Conservation (phyloP, 1,140 invertebrate genomes). For the Brachionus sp. region DNA sequence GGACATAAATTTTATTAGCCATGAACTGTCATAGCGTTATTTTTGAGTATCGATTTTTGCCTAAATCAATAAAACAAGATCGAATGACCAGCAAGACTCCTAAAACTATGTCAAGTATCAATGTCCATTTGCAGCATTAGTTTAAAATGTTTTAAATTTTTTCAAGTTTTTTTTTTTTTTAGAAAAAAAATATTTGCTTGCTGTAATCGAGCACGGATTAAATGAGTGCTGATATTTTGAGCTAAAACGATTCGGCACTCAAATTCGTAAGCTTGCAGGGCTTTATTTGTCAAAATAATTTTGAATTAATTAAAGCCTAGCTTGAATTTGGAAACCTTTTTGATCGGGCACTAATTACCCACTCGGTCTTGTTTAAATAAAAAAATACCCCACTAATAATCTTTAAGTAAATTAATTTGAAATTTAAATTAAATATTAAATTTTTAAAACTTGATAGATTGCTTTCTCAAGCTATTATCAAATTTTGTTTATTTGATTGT, state of each 20-base stretch:
- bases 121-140: neutral
- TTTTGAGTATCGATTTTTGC: neutral
- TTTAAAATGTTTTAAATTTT: neutral
- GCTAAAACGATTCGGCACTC: neutral
- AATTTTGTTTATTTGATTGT: neutral
- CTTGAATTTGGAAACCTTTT: neutral
- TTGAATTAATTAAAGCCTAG: neutral
- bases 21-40: neutral
- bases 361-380: neutral
- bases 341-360: neutral
- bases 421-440: neutral
- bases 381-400: neutral
- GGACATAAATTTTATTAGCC: constrained; percentile 1
- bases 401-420: neutral
- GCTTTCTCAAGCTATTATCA: neutral
- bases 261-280: neutral
- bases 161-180: neutral
- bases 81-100: neutral
- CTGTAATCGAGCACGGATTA: neutral
- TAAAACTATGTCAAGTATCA: neutral
- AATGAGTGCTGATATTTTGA: neutral
- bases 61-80: neutral
- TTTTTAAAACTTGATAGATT: neutral
- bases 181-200: neutral
- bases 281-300: neutral